These are phyloP conservation scores for Drosophila biarmipes DNA, from an alignment of 1,140 invertebrate genomes.

Conservation along the genomic window DNA sequence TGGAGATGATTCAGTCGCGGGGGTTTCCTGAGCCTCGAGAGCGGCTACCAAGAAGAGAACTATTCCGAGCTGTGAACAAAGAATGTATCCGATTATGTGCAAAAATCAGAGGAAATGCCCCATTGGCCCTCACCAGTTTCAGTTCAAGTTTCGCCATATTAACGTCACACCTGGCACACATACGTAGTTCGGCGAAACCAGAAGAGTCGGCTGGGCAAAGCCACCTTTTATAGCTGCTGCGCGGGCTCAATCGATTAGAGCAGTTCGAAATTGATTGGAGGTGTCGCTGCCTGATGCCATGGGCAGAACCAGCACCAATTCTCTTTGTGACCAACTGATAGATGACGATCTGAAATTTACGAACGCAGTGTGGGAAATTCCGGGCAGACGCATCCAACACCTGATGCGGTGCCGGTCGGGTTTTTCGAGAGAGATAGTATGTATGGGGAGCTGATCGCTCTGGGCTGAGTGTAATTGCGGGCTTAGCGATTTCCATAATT, in stretches of 20 bases:
- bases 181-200: conserved; percentile 1
- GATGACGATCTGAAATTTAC: conserved; percentile 11
- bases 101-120: conserved; percentile 3
- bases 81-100: not conserved
- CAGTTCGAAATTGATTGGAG: conserved; percentile 49
- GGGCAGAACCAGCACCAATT: conserved; percentile 31
- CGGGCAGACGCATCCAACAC: conserved; percentile 38
- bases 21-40: conserved; percentile 9
- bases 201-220: conserved; percentile 34
- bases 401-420: conserved; percentile 31
- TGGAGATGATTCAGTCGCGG: not conserved
- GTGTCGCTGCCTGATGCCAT: conserved; percentile 23
- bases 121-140: conserved; percentile 15
- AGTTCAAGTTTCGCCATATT: conserved; percentile 12
- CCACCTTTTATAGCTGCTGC: conserved; percentile 39
- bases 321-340: conserved; percentile 4
- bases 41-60: conserved; percentile 5
- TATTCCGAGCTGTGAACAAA: conserved; percentile 13
- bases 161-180: conserved; percentile 16
- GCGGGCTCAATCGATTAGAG: conserved; percentile 31
- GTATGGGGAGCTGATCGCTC: conserved; percentile 9
- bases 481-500: conserved; percentile 50
- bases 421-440: conserved; percentile 24
- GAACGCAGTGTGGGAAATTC: conserved; percentile 39
- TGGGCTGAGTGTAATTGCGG: conserved; percentile 30